These are phyloP conservation scores for Pristiophorus japonicus DNA, from an alignment of 2,113 vertebrate genomes.

Conservation along the genomic window DNA sequence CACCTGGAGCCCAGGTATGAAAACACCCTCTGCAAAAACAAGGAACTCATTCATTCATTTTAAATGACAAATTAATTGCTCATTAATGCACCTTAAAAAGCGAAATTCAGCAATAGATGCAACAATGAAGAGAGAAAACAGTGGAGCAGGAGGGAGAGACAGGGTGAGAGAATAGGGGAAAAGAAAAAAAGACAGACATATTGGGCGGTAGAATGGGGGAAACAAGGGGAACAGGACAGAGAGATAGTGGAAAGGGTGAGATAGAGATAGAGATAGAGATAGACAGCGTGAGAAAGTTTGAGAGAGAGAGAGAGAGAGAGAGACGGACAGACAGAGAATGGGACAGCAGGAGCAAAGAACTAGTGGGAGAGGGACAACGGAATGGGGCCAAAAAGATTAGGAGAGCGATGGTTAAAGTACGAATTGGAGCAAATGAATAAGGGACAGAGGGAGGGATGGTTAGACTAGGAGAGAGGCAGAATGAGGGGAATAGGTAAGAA, in stretches of 20 bases:
- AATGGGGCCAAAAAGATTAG: neutral
- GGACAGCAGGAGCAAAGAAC: neutral
- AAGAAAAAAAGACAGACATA: neutral
- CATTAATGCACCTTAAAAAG: no score
- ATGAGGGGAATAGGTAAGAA: neutral
- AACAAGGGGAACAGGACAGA: neutral
- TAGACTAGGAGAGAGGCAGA: neutral
- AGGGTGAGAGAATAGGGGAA: neutral
- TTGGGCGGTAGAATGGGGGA: neutral
- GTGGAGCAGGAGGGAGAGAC: neutral
- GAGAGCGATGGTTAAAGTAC: no score
- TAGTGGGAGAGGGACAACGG: neutral
- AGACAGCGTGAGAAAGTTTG: neutral
- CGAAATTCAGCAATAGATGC: no score
- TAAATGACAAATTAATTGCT: no score
- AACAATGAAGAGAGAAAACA: neutral
- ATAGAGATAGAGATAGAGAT: neutral
- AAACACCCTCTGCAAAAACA: no score
- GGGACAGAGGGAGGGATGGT: neutral
- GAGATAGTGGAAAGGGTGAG: neutral
- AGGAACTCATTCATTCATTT: no score
- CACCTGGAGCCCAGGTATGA: no score
- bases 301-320: neutral
- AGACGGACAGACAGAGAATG: neutral
- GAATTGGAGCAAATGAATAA: neutral